Conservation (phyloP, 1,140 invertebrate genomes). For the Drosophila watanabei region DNA sequence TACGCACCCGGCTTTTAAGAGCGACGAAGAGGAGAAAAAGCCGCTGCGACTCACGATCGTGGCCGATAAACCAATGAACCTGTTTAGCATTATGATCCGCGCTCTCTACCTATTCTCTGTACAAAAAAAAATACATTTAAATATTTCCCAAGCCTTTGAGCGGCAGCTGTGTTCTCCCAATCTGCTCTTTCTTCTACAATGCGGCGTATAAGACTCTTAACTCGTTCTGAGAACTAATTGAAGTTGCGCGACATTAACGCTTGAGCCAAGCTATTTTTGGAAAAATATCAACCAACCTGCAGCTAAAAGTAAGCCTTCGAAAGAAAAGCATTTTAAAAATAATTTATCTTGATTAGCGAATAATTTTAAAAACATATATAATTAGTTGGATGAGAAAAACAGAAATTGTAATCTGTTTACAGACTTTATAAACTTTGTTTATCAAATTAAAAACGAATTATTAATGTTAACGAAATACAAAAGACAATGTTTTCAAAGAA, state of each 20-base stretch:
- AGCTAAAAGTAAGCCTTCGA: not conserved
- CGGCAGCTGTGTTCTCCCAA: slow-evolving; percentile 2
- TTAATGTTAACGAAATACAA: not conserved
- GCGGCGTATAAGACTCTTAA: slow-evolving; percentile 26
- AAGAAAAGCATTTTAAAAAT: no score
- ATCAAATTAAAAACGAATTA: not conserved
- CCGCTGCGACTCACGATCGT: slow-evolving; percentile 24
- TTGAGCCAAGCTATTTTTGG: slow-evolving; percentile 6
- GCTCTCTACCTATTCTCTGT: slow-evolving; percentile 13
- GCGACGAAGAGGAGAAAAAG: slow-evolving; percentile 34
- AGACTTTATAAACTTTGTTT: not conserved
- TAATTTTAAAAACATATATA: not conserved
- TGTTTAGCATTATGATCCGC: slow-evolving; percentile 59
- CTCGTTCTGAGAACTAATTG: slow-evolving; percentile 22
- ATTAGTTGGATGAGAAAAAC: not conserved
- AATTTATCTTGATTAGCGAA: no score
- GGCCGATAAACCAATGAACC: slow-evolving; percentile 67
- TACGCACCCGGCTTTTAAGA: slow-evolving; percentile 61
- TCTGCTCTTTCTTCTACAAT: slow-evolving; percentile 29
- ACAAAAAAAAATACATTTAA: not conserved
- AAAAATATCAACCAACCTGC: not conserved
- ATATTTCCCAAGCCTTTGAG: slow-evolving; percentile 20
- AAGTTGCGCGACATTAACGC: not conserved
- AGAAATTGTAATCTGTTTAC: not conserved
- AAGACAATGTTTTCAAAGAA: not conserved